A percentile compares a stretch with the other conserved stretches of the same genome.
Conservation (phyloP, 2,888 invertebrate genomes). For the Meteorus cinctellus region DNA sequence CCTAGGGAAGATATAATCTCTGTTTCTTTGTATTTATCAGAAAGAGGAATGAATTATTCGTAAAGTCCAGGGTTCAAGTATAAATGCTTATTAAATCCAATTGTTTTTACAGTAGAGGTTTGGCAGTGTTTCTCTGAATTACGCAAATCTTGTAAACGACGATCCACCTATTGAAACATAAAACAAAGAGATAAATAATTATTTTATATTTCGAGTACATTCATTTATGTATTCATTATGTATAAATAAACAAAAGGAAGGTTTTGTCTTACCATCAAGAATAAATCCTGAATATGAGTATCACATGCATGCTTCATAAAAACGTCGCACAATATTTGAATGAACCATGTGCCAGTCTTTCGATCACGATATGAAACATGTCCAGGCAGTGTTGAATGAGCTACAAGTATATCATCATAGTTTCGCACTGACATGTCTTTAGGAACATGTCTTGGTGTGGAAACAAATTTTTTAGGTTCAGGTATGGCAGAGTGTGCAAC, state of each 20-base stretch:
- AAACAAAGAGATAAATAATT: slow-evolving; percentile 16
- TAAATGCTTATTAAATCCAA: slow-evolving; percentile 66
- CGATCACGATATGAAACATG: slow-evolving; percentile 76
- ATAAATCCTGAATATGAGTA: slow-evolving; percentile 62
- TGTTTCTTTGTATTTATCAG: slow-evolving; percentile 1
- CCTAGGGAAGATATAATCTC: slow-evolving; percentile 4
- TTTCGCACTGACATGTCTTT: slow-evolving; percentile 51
- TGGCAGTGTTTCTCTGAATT: slow-evolving; percentile 56
- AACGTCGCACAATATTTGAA: slow-evolving; percentile 76
- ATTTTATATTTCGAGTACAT: background rate
- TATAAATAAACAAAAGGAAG: background rate
- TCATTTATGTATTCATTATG: background rate
- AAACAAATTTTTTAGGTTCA: too few relatives aligned
- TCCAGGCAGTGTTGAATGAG: slow-evolving; percentile 75
- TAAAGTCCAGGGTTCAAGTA: slow-evolving; percentile 69
- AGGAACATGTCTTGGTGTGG: background rate
- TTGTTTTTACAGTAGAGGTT: slow-evolving; percentile 58
- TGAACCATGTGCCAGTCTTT: slow-evolving; percentile 77
- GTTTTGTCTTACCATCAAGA: slow-evolving; percentile 59
- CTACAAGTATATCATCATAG: slow-evolving; percentile 76
- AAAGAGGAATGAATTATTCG: slow-evolving; percentile 40
- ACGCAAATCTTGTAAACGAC: slow-evolving; percentile 56
- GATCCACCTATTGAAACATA: slow-evolving; percentile 60
- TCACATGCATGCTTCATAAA: slow-evolving; percentile 69
- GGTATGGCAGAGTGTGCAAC: background rate